Percentiles rank a stretch among this genome's conserved stretches.
These are phyloP conservation scores for Encarsia formosa DNA, from an alignment of 2,888 invertebrate species.

Conservation along the genomic window DNA sequence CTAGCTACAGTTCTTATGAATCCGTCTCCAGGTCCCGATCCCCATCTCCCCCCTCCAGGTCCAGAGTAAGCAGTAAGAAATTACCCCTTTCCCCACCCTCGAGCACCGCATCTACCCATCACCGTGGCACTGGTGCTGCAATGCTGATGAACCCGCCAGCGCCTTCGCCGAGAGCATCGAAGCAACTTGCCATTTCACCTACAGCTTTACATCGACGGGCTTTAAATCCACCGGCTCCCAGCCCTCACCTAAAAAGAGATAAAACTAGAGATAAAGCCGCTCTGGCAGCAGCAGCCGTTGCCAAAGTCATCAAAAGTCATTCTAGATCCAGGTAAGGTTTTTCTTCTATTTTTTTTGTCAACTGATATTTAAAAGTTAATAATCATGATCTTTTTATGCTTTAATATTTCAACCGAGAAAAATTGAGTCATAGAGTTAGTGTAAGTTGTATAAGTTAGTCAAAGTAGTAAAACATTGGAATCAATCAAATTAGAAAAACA, in stretches of 20 bases:
- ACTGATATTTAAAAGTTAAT: not conserved
- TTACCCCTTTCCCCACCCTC: constrained; percentile 42
- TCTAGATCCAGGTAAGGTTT: constrained; percentile 45
- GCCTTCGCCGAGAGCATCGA: constrained; percentile 55
- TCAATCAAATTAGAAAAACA: too few species aligned
- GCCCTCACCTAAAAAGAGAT: constrained; percentile 42
- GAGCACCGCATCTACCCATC: constrained; percentile 36
- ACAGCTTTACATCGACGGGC: constrained; percentile 47
- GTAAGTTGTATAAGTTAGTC: too few species aligned
- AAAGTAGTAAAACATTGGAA: too few species aligned
- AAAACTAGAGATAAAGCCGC: constrained; percentile 45
- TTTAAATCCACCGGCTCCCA: constrained; percentile 48
- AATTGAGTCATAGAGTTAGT: too few species aligned
- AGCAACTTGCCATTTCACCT: constrained; percentile 38
- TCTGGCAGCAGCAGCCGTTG: constrained; percentile 46
- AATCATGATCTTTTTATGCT: not conserved
- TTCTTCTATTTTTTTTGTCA: constrained; percentile 2
- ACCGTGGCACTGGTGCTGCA: constrained; percentile 45
- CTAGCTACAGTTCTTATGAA: constrained; percentile 54
- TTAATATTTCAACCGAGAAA: not conserved
- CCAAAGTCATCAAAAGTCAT: constrained; percentile 48
- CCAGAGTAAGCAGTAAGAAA: constrained; percentile 47
- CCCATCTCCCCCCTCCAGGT: constrained; percentile 52
- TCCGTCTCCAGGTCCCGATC: constrained; percentile 52
- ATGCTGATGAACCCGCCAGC: constrained; percentile 74